These are phyloP conservation scores for Thalassoma bifasciatum DNA, from an alignment of 2,113 vertebrate genomes.

Conservation along the genomic window DNA sequence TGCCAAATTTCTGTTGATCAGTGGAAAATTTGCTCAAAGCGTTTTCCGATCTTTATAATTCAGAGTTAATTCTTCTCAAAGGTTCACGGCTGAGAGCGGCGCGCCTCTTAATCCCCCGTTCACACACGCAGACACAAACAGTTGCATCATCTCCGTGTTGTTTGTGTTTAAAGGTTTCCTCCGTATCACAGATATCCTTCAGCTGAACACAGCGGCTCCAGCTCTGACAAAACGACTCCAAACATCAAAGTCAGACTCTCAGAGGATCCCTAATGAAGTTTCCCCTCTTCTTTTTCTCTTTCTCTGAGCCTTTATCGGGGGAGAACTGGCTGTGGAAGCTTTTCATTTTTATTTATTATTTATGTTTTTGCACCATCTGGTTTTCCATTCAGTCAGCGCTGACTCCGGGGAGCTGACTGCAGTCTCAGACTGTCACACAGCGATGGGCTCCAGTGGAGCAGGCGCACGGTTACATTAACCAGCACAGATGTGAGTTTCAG, in stretches of 20 bases:
- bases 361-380: conserved; percentile 4
- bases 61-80: no score
- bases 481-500: background rate
- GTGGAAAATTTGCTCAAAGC: no score
- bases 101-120: no score
- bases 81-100: no score
- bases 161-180: conserved; percentile 21
- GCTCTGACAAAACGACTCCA: conserved; percentile 41
- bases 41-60: no score
- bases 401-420: conserved; percentile 25
- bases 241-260: conserved; percentile 56
- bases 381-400: background rate
- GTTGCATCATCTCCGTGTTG: conserved; percentile 24
- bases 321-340: background rate
- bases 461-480: background rate
- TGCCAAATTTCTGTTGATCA: no score
- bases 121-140: background rate
- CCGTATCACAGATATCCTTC: conserved; percentile 1
- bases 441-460: conserved; percentile 19
- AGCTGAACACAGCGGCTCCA: conserved; percentile 2
- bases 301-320: background rate
- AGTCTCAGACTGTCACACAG: background rate
- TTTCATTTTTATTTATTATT: background rate
- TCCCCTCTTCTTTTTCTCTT: background rate
- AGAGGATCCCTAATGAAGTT: conserved; percentile 38